These are phyloP conservation scores for Vireo griseus DNA, from an alignment of 2,797 vertebrate genomes.

Conservation along the genomic window DNA sequence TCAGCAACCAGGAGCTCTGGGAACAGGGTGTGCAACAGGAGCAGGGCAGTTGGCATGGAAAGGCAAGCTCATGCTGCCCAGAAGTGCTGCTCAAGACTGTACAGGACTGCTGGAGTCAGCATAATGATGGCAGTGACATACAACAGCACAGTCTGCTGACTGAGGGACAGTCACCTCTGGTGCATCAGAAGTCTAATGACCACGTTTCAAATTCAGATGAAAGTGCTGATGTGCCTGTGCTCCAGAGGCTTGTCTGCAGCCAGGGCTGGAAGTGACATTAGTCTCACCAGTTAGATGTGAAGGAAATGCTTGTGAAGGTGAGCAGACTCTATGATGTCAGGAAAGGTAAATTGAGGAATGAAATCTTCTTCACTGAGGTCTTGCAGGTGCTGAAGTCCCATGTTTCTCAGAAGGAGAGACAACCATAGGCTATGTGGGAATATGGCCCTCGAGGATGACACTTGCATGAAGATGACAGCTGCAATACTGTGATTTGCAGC, in stretches of 20 bases:
- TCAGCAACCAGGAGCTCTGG: not conserved
- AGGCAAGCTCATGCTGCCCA: not conserved
- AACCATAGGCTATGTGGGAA: not conserved
- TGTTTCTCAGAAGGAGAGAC: not conserved
- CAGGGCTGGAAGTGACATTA: not conserved
- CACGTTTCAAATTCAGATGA: not conserved
- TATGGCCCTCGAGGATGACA: not conserved
- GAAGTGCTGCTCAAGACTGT: not conserved
- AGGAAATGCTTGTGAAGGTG: not conserved
- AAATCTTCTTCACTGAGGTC: not conserved
- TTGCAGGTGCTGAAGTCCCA: not conserved
- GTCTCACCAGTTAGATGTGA: not conserved
- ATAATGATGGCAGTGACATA: not conserved
- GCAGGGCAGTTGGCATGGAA: not conserved
- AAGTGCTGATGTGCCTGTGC: not conserved
- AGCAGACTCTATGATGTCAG: not conserved
- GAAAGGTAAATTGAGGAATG: not conserved
- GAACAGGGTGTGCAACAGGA: conserved; percentile 23
- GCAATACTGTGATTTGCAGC: not conserved
- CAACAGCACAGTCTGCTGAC: not conserved
- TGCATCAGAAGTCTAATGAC: not conserved
- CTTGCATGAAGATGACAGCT: not conserved
- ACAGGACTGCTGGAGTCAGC: not conserved
- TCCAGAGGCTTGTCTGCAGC: not conserved
- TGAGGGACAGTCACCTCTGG: not conserved